Evolutionary conservation across 2,113 vertebrate genomes (phyloP).

Genomic region (Nycticorax nycticorax): DNA sequence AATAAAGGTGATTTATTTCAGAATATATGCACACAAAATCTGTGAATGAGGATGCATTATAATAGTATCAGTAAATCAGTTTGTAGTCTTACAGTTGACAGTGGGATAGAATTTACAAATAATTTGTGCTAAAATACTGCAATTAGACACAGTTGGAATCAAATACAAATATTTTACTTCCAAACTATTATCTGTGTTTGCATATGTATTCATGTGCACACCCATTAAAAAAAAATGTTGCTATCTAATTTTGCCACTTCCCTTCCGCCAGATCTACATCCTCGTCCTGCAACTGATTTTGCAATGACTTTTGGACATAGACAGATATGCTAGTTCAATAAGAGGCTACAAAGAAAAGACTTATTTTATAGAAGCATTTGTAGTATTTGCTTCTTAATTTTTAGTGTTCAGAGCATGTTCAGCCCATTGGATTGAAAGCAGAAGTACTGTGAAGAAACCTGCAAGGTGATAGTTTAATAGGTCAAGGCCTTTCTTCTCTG

Average conservation of each 20-base stretch:
- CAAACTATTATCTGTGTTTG: neutral
- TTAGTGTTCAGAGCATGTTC: neutral
- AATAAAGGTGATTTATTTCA: neutral
- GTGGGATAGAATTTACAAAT: neutral
- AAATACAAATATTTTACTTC: neutral
- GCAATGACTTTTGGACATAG: neutral
- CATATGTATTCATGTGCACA: neutral
- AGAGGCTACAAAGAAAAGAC: neutral
- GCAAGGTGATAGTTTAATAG: neutral
- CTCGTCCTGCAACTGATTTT: neutral
- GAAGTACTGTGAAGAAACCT: neutral
- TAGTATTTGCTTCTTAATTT: neutral
- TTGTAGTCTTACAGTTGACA: neutral
- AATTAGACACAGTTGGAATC: neutral
- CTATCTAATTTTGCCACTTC: neutral
- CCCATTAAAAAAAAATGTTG: neutral
- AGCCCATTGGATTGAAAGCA: neutral
- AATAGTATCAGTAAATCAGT: neutral
- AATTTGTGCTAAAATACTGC: neutral
- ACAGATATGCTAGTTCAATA: neutral
- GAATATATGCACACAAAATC: neutral
- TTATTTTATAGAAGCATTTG: neutral
- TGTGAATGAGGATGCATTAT: neutral
- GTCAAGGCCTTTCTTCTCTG: neutral
- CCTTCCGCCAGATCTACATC: neutral